Evolutionary conservation across 2,113 vertebrate species (phyloP), one percentile per base, ranked within the genome.

Genomic region (Stigmatopora argus): DNA sequence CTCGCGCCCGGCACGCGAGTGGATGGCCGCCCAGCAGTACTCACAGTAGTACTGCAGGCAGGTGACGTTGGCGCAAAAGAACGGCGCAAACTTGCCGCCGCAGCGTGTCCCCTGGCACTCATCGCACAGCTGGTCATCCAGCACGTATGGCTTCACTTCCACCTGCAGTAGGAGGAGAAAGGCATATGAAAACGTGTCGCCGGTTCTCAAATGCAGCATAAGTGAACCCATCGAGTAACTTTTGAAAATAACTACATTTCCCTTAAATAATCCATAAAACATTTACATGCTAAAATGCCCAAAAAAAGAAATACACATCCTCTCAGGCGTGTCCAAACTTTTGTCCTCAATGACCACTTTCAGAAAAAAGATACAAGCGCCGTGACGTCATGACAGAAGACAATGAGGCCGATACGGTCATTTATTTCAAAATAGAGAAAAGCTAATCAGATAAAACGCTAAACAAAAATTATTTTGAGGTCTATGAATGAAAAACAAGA

Each of bases 21-120:
- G 97, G 87, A 99, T 99, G 90, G 96, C 96, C 82, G 97, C 97
- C 97, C 97, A 99, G 94, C 97, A 99, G 92, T 99, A 98, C 93
- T 99, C 97, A 91, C 97, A 99, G 92, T 99, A 99, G 93, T 99
- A 99, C 95, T 99, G 97, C 89, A 99, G 94, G 88, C 97, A 99
- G 92, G 97, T 99, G 89, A 99, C 97, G 41, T 99, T 99, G 89
- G 97, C 97, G 90, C 97, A 99, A 94, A 99, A 99, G 90, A 99
- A 99, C 4, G 97, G 97, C 64, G 97, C 96, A 68, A 99, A 99
- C 84, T 99, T 98, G 23, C 97, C 97, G 78, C 96, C 96, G 45
- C 97, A 99, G 79, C 97, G 96, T 71, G 97, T 97, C 80, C 97
- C 97, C 92, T 99, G 97, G 92, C 97, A 99, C 90, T 99, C 97